Percentiles rank a stretch among this genome's conserved stretches.
Evolutionary conservation across 2,797 vertebrate species (phyloP).

Genomic region (Anisognathus igniventris): DNA sequence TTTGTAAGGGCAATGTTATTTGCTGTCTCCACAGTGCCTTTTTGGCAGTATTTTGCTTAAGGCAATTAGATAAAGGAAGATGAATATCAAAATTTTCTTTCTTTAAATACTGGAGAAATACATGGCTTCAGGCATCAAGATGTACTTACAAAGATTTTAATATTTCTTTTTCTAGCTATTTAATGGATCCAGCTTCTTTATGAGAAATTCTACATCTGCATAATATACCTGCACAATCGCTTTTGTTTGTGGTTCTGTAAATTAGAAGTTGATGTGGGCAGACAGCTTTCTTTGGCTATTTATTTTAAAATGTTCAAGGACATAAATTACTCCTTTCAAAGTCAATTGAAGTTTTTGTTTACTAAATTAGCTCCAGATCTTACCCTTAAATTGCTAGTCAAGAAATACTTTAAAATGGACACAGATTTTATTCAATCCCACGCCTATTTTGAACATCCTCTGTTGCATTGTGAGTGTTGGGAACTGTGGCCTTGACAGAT

Average conservation of each 20-base stretch:
- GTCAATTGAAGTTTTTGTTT: conserved; percentile 25
- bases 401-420: conserved; percentile 4
- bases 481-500: not conserved
- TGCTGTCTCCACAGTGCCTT: not conserved
- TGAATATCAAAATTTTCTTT: not conserved
- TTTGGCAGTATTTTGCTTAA: not conserved
- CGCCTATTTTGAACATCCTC: not conserved
- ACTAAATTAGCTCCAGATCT: conserved; percentile 45
- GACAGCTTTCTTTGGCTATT: conserved; percentile 37
- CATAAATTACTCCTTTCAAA: conserved; percentile 39
- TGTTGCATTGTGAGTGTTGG: not conserved
- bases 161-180: not conserved
- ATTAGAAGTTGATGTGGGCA: not conserved
- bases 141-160: not conserved
- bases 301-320: conserved; percentile 20
- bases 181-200: not conserved
- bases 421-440: not conserved
- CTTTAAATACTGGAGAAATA: not conserved
- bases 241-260: conserved; percentile 1
- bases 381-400: not conserved
- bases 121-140: not conserved
- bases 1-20: not conserved
- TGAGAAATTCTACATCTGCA: not conserved
- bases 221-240: not conserved
- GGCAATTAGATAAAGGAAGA: not conserved